Conservation (phyloP, 2,797 vertebrate genomes). For the Esox lucius region DNA sequence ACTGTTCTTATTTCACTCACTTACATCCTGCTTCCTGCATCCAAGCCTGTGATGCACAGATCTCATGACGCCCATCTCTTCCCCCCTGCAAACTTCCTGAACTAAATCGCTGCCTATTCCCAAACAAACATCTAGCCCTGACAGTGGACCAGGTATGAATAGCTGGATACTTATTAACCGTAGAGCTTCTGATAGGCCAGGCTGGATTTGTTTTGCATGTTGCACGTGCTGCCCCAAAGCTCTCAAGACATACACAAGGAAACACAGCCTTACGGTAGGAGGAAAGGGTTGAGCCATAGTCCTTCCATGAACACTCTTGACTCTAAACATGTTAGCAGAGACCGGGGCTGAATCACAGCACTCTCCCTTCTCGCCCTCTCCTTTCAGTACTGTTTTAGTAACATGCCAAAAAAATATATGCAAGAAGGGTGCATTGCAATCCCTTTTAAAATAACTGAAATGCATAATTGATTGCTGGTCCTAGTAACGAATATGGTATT, state of each 20-base stretch:
- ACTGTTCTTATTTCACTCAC: not conserved
- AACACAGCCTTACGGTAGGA: not conserved
- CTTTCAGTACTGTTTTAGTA: not conserved
- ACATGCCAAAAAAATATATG: not conserved
- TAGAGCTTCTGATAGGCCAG: not conserved
- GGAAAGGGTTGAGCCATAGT: not conserved
- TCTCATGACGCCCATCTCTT: slow-evolving; percentile 65
- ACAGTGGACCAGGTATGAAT: not conserved
- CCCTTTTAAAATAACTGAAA: not conserved
- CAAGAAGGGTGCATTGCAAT: not conserved
- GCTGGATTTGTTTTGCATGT: not conserved
- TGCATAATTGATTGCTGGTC: not conserved
- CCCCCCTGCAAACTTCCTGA: slow-evolving; percentile 39
- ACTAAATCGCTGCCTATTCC: not conserved
- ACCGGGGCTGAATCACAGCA: not conserved
- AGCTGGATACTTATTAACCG: not conserved
- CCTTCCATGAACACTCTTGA: not conserved
- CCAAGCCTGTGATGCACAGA: slow-evolving; percentile 70
- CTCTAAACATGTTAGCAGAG: not conserved
- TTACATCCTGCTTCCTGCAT: slow-evolving; percentile 62
- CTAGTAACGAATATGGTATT: not conserved
- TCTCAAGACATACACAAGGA: not conserved
- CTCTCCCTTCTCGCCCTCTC: not conserved
- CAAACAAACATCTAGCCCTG: not conserved
- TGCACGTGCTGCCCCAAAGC: not conserved